Percentiles rank a stretch among this genome's conserved stretches.
Conservation (phyloP, 2,113 vertebrate species). For the Martes martes region DNA sequence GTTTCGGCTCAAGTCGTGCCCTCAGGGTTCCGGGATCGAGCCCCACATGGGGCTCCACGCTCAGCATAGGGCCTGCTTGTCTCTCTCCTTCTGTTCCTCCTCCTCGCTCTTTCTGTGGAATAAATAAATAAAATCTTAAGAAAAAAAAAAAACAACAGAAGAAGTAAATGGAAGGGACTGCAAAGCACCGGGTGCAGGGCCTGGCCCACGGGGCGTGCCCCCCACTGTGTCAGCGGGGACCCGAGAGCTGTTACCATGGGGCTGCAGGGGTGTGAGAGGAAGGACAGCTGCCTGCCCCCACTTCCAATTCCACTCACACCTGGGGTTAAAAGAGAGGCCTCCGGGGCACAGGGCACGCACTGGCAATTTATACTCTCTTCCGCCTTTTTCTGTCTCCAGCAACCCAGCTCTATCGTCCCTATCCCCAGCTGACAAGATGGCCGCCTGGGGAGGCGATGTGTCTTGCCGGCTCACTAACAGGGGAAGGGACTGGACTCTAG, state of each 20-base stretch:
- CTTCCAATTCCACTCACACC: not conserved
- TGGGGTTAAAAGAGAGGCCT: not conserved
- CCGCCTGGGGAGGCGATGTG: not conserved
- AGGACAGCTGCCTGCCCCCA: not conserved
- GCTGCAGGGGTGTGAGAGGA: not conserved
- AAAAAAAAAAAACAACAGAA: too few relatives aligned
- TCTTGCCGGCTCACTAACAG: not conserved
- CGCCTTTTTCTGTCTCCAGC: not conserved
- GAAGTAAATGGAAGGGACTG: not conserved
- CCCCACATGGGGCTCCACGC: not conserved
- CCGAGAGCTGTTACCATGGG: rapidly evolving
- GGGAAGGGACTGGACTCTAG: not conserved
- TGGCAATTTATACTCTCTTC: too few relatives aligned
- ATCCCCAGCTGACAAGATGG: not conserved
- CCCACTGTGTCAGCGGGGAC: not conserved
- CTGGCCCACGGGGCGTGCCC: too few relatives aligned
- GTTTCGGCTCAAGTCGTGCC: not conserved
- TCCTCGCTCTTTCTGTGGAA: not conserved
- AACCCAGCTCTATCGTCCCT: not conserved
- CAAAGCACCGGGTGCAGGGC: rapidly evolving
- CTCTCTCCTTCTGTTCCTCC: not conserved
- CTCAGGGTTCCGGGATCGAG: not conserved
- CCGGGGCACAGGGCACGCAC: too few relatives aligned
- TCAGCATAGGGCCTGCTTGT: not conserved
- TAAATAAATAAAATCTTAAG: not conserved